phyloP scores from a whole-genome alignment of 2,113 vertebrate genomes.

The Tringa solitaria region DNA sequence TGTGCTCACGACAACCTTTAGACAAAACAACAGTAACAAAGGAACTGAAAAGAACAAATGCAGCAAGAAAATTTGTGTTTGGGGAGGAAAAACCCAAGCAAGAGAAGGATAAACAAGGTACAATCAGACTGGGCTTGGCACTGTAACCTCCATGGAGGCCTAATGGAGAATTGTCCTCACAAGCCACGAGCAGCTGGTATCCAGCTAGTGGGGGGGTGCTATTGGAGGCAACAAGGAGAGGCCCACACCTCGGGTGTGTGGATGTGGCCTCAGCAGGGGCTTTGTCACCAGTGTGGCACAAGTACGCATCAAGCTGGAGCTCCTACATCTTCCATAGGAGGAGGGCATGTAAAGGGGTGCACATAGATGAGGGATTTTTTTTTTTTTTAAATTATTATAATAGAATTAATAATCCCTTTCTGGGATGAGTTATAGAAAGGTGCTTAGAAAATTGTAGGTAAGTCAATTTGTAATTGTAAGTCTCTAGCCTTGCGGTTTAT shows the following conservation, averaged over 20 bases:
- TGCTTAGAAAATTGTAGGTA: neutral
- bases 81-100: neutral
- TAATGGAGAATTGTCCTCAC: no score
- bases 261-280: neutral
- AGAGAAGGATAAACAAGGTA: neutral
- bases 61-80: neutral
- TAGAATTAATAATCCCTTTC: neutral
- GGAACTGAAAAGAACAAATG: neutral
- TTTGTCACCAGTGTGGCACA: neutral
- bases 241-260: accelerated
- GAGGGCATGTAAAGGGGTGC: neutral
- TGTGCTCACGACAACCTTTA: neutral
- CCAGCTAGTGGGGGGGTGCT: neutral
- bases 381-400: neutral
- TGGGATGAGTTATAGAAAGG: neutral
- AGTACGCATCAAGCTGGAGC: neutral
- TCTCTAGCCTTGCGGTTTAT: neutral
- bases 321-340: neutral
- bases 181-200: neutral
- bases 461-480: no score
- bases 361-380: neutral
- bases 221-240: neutral
- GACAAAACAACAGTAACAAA: neutral
- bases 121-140: neutral
- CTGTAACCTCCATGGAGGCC: neutral